These are phyloP conservation scores for Cardinalis cardinalis DNA, from an alignment of 2,113 vertebrate species.

Conservation along the genomic window DNA sequence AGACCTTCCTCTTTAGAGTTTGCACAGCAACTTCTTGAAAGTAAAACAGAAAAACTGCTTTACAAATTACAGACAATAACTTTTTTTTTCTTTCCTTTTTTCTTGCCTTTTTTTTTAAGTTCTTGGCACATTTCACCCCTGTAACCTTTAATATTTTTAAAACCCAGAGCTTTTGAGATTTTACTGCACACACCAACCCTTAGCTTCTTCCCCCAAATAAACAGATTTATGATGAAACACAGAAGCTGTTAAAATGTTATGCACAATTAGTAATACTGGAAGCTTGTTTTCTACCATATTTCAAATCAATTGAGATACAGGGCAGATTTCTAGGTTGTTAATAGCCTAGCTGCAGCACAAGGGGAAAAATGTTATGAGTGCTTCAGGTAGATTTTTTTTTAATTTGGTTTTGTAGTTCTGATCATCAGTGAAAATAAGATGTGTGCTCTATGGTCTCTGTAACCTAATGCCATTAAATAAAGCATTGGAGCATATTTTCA, in stretches of 20 bases:
- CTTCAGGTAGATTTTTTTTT: background rate
- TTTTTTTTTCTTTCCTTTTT: background rate
- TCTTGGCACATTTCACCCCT: conserved; percentile 5
- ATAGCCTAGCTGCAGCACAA: background rate
- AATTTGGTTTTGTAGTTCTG: background rate
- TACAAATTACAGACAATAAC: background rate
- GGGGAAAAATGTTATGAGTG: background rate
- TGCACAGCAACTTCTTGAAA: conserved; percentile 1
- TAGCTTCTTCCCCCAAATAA: background rate
- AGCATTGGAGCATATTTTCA: background rate
- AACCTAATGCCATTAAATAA: conserved; percentile 1
- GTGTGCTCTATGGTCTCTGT: rapidly evolving
- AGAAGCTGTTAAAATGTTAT: background rate
- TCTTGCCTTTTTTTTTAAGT: background rate
- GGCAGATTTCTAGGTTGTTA: background rate
- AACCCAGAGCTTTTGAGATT: background rate
- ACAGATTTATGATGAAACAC: conserved; percentile 12
- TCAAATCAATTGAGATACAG: background rate
- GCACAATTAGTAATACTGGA: background rate
- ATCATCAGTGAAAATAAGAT: background rate
- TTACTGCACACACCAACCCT: background rate
- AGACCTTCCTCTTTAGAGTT: background rate
- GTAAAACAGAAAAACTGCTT: background rate
- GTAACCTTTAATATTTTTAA: conserved; percentile 33
- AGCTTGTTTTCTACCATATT: background rate